These are phyloP conservation scores for Castor canadensis DNA, from an alignment of 2,113 vertebrate species.

Conservation along the genomic window DNA sequence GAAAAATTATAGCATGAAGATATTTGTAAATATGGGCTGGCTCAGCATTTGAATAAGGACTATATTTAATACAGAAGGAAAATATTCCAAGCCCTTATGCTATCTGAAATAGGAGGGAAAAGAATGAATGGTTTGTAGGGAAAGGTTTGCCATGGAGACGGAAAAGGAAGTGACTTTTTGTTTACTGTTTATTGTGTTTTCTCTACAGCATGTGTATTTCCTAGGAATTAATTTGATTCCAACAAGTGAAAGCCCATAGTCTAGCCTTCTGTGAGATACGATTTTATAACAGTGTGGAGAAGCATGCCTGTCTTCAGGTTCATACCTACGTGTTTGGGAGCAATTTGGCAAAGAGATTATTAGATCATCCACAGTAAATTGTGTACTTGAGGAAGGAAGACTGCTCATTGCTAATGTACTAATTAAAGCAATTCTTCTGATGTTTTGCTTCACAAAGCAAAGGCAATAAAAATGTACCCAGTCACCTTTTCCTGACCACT, in stretches of 20 bases:
- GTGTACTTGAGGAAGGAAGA: neutral
- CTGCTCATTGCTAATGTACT: neutral
- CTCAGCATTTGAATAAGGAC: conserved; percentile 25
- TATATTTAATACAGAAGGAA: neutral
- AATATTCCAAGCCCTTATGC: neutral
- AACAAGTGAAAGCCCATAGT: neutral
- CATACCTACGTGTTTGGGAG: neutral
- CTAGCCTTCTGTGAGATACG: neutral
- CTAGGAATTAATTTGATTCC: conserved; percentile 14
- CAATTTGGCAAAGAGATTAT: neutral
- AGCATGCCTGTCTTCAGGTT: neutral
- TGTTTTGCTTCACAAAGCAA: conserved; percentile 13
- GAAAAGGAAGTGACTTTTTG: neutral
- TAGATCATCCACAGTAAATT: neutral
- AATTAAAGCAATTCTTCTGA: neutral
- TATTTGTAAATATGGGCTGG: neutral
- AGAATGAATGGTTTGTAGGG: neutral
- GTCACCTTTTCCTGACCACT: neutral
- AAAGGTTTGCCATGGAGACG: neutral
- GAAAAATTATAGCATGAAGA: conserved; percentile 12
- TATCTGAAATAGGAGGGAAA: neutral
- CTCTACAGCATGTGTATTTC: neutral
- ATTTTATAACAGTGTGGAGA: neutral
- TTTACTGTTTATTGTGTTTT: conserved; percentile 24
- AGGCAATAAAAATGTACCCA: neutral